Percentiles rank a stretch among this genome's conserved stretches.
phyloP scores from a whole-genome alignment of 2,888 invertebrate species.

The Acronicta alni region DNA sequence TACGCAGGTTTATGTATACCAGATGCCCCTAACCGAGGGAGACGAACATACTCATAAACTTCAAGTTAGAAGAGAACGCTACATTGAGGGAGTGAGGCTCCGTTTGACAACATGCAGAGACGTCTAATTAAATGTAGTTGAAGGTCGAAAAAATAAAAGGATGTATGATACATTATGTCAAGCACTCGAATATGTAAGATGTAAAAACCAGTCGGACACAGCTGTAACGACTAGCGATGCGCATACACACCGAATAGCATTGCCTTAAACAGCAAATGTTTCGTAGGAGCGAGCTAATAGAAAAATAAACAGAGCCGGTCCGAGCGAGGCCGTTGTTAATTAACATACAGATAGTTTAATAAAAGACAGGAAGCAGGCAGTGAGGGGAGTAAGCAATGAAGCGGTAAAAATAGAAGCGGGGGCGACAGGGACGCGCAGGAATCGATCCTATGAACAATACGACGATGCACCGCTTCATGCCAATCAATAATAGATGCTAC shows the following conservation, averaged over 20 bases:
- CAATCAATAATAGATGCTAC: constrained; percentile 82
- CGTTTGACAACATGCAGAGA: constrained; percentile 83
- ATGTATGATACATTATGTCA: constrained; percentile 61
- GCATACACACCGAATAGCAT: constrained; percentile 60
- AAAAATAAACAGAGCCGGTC: constrained; percentile 82
- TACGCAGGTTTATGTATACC: constrained; percentile 86
- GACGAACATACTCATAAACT: constrained; percentile 74
- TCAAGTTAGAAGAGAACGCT: constrained; percentile 74
- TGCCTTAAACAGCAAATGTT: constrained; percentile 75
- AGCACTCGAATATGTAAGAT: constrained; percentile 31
- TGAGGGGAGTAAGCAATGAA: constrained; percentile 88
- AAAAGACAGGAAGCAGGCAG: constrained; percentile 87
- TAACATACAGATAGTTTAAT: constrained; percentile 89
- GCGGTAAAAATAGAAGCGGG: constrained; percentile 89
- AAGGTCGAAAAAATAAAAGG: constrained; percentile 84
- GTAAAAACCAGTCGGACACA: constrained; percentile 51
- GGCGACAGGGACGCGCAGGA: constrained; percentile 80
- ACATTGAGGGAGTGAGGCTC: constrained; percentile 73
- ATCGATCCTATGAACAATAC: constrained; percentile 84
- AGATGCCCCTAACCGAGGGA: constrained; percentile 86
- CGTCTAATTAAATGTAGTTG: constrained; percentile 85
- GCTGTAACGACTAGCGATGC: constrained; percentile 50
- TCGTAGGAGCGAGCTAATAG: constrained; percentile 78
- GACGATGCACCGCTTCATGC: constrained; percentile 76
- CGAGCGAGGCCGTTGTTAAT: constrained; percentile 86